Conservation (phyloP, 2,113 vertebrate species). For the Australoheros scitulus region DNA sequence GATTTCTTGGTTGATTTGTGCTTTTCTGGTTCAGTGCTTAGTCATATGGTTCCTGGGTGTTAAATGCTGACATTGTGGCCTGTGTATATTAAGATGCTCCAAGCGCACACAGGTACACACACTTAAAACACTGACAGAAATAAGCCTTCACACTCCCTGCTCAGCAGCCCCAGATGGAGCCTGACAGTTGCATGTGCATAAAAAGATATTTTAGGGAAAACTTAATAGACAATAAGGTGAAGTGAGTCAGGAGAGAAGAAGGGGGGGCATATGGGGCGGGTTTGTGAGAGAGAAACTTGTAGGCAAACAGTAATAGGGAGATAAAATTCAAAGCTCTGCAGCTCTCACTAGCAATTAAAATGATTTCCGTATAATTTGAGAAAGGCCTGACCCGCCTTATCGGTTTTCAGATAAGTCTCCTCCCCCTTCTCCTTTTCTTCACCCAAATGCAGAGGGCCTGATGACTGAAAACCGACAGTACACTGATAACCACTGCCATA, state of each 20-base stretch:
- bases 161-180: constrained; percentile 34
- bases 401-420: constrained; percentile 48
- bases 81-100: constrained; percentile 34
- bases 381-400: constrained; percentile 43
- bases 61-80: constrained; percentile 48
- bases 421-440: constrained; percentile 19
- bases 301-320: constrained; percentile 30
- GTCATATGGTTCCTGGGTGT: constrained; percentile 45
- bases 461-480: constrained; percentile 51
- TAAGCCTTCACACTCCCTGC: constrained; percentile 16
- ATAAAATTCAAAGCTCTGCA: constrained; percentile 50
- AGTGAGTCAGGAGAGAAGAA: constrained; percentile 18
- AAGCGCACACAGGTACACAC: constrained; percentile 8
- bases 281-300: constrained; percentile 21
- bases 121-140: constrained; percentile 13
- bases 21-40: constrained; percentile 60
- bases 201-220: constrained; percentile 45
- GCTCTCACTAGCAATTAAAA: constrained; percentile 61
- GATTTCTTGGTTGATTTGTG: constrained; percentile 27
- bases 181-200: constrained; percentile 45
- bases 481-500: constrained; percentile 33
- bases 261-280: constrained; percentile 12
- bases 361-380: constrained; percentile 60
- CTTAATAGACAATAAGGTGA: constrained; percentile 41
- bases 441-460: constrained; percentile 34